These are phyloP conservation scores for Gallinago undulata DNA, from an alignment of 2,113 vertebrate species.

Conservation along the genomic window DNA sequence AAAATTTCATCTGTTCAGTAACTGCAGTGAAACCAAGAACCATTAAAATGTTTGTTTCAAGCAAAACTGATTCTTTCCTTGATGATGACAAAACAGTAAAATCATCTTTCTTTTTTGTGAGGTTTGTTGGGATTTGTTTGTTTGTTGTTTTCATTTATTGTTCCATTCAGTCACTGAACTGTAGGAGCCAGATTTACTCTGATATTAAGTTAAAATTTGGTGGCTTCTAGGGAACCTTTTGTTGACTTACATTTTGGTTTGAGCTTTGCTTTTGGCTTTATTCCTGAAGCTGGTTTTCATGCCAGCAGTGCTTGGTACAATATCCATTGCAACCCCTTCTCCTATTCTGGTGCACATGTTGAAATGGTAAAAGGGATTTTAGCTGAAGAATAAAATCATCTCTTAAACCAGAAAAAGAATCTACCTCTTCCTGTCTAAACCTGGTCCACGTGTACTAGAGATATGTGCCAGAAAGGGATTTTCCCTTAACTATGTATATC, in stretches of 20 bases:
- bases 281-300: not conserved
- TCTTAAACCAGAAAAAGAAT: not conserved
- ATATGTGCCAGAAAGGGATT: not conserved
- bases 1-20: not conserved
- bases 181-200: not conserved
- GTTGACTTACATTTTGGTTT: not conserved
- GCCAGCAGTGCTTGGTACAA: not conserved
- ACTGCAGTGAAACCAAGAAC: not conserved
- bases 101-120: fast-evolving
- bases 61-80: not conserved
- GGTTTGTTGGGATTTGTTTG: not conserved
- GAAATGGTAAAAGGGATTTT: not conserved
- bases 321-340: not conserved
- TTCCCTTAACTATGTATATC: not conserved
- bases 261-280: not conserved
- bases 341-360: not conserved
- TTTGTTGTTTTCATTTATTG: not conserved
- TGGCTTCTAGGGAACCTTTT: not conserved
- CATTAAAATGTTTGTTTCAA: not conserved
- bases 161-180: not conserved
- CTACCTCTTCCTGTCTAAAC: not conserved
- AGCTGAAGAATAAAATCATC: not conserved
- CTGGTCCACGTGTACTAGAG: not conserved
- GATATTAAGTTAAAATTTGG: not conserved
- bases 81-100: not conserved